phyloP scores from a whole-genome alignment of 2,888 invertebrate species.

The Meteorus cinctellus region DNA sequence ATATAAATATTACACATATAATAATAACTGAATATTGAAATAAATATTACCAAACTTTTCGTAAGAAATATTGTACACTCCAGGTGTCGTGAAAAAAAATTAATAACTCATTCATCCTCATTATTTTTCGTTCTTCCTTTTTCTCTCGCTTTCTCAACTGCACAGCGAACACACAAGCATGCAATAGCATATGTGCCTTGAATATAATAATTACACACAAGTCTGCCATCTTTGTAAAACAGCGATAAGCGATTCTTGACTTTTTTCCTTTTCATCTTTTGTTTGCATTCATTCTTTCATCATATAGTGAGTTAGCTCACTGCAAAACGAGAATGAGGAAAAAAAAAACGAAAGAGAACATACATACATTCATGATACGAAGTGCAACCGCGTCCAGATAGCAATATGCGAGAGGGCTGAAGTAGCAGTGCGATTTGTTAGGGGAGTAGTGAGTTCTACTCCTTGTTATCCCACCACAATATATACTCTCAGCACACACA shows the following conservation, averaged over 20 bases:
- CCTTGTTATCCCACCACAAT: not conserved
- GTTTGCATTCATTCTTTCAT: not conserved
- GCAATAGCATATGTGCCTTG: too few relatives aligned
- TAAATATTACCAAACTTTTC: too few relatives aligned
- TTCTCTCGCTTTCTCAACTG: too few relatives aligned
- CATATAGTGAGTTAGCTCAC: not conserved
- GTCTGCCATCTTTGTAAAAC: not conserved
- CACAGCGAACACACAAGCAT: too few relatives aligned
- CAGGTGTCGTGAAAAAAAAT: too few relatives aligned
- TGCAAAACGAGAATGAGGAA: not conserved
- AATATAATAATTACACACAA: too few relatives aligned
- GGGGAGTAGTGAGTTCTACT: not conserved
- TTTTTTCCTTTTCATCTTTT: not conserved
- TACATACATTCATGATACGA: not conserved
- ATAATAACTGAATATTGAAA: too few relatives aligned
- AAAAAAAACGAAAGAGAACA: not conserved
- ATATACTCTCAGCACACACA: slow-evolving; percentile 5
- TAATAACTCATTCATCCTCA: too few relatives aligned
- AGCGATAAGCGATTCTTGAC: not conserved
- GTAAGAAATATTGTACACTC: too few relatives aligned
- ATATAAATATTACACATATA: too few relatives aligned
- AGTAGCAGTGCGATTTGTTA: not conserved
- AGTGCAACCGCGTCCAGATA: not conserved
- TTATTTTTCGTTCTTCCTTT: too few relatives aligned
- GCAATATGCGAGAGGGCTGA: not conserved